Base-by-base conservation (phyloP, 2,888 invertebrate genomes). In the Flexamia atlantica region DNA sequence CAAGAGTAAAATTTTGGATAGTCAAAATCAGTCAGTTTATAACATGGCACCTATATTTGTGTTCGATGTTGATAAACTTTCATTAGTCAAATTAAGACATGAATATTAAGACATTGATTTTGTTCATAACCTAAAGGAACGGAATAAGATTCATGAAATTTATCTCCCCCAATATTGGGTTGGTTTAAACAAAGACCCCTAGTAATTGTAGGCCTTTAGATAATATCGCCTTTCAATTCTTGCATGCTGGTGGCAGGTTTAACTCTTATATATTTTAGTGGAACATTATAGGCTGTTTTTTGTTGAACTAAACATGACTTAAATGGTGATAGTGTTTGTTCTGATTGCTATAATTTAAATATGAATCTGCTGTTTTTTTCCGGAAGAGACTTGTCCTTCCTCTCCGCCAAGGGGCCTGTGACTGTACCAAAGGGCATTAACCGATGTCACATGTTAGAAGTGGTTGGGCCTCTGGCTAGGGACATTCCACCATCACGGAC, bases 291-390 rank as follows among this genome's bases (percentile, higher is more conserved):
- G 70, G 70, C 30, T 20, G 36, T 40, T 40, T 40, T 40, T 32
- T 10, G 30, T 32, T 53, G 53, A 64, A 40, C 40, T 36, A 40
- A 70, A 70, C 3, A 70, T 40, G n/a, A 14, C 23, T n/a, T 70
- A 70, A 70, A 23, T 70, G 70, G 70, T 70, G 70, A 70, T 70
- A 68, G 70, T 70, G 70, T 36, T 68, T 76, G 25, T 79, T 79
- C 32, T 64, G 64, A 64, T 53, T 83, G 83, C 64, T 80, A 46
- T 46, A 70, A 46, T 84, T 84, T 64, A 68, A 82, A 84, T n/a
- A n/a, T 84, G 82, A 84, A 84, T 64, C 81, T 82, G 70, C 76
- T 84, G 82, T 84, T 84, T 84, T 84, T 84, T 84, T 84, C 84
- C 82, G 68, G 68, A 84, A 84, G 84, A 84, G 84, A 50, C 64